Evolutionary conservation across 2,797 vertebrate genomes (phyloP), one percentile per base, ranked within the genome.

Genomic region (Yasuhikotakia modesta): DNA sequence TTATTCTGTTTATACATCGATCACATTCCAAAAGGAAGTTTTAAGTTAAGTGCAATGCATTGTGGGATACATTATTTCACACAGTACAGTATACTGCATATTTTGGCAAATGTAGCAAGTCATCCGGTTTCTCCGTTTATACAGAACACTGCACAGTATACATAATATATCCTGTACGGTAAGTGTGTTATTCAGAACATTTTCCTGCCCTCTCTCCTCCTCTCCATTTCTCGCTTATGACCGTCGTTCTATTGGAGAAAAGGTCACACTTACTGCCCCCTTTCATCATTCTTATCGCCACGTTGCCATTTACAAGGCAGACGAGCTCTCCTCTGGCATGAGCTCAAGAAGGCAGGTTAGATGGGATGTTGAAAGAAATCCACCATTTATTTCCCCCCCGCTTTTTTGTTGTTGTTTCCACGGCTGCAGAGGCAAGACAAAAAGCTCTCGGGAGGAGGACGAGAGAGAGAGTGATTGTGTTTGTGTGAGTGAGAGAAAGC

Each of bases 281-380:
- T 91, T 91, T 88, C 86, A 90, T 90, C 85, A 52, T 86, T 82
- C 89, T 90, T 87, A 91, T 90, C 88, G 79, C 83, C 80, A 81
- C 76, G 64, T 82, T 85, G 88, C 86, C 86, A 84, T 87, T 90
- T 85, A 86, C 86, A 87, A 87, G 86, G 85, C 86, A 87, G 88
- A 90, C 84, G 7, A 88, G 86, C 84, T 70, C 69, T 68, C 77
- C 85, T 82, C 87, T 88, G 86, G 86, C 85, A 89, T 85, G 78
- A 79, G 57, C 69, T 87, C 85, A 81, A 85, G 82, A 68, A 87
- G 85, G 85, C 83, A 82, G 83, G 81, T 80, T 81, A 87, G 82
- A 79, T 80, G 67, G 80, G 83, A 82, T 79, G 81, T 76, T 81
- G 60, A 78, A 68, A 82, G 76, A 79, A 86, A 86, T 85, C 85